Percentiles rank a stretch among this genome's conserved stretches.
Evolutionary conservation across 2,888 invertebrate genomes (phyloP).

Genomic region (Chymomyza caudatula): DNA sequence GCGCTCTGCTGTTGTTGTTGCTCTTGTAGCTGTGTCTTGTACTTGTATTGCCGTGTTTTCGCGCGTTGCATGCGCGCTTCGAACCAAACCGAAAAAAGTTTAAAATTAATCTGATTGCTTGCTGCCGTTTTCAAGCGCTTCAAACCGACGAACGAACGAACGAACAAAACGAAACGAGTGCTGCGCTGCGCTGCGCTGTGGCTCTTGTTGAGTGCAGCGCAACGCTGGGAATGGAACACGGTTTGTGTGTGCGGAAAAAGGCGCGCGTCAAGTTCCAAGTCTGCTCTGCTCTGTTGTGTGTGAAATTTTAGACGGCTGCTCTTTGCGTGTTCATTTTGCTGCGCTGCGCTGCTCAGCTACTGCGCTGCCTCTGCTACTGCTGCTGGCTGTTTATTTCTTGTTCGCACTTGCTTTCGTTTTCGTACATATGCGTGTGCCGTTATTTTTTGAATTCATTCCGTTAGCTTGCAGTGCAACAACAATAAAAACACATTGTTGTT

Average conservation of each 20-base stretch:
- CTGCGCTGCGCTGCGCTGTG: no score
- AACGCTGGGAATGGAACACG: neutral
- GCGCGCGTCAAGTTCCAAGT: neutral
- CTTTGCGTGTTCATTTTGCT: conserved; percentile 17
- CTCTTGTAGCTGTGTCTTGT: neutral
- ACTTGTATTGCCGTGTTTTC: conserved; percentile 21
- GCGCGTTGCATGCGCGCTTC: conserved; percentile 39
- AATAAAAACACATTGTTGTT: conserved; percentile 3
- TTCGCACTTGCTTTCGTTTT: neutral
- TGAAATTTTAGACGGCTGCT: conserved; percentile 15
- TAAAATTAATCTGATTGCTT: conserved; percentile 50
- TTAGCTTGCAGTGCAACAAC: neutral
- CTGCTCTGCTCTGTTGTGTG: neutral
- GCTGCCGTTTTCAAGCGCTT: conserved; percentile 10
- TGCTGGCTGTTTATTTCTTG: neutral
- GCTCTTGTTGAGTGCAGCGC: conserved; percentile 16
- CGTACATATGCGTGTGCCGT: conserved; percentile 2
- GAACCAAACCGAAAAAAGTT: conserved; percentile 66
- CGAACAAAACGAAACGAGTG: no score
- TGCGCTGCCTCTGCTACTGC: neutral
- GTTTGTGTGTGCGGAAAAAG: neutral
- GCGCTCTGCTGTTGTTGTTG: conserved; percentile 24
- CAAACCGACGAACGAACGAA: no score
- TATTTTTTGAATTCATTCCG: conserved; percentile 1
- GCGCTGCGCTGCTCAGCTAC: neutral